These are phyloP conservation scores for Holothuria glaberrima DNA, from an alignment of 35 echinoderm and acorn worm genomes.

Conservation along the genomic window DNA sequence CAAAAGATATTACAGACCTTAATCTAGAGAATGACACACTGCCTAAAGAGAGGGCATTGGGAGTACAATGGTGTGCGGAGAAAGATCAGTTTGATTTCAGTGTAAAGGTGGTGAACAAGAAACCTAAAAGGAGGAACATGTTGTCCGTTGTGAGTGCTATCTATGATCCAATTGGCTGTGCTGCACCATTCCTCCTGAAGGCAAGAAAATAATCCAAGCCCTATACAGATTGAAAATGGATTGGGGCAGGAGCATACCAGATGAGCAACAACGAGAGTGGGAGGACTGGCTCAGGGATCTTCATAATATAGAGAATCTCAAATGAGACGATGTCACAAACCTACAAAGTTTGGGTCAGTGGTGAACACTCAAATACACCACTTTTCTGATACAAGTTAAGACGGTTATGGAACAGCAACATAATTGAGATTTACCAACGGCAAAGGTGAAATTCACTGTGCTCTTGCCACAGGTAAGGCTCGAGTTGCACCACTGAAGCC, in stretches of 20 bases:
- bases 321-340: conserved; percentile 55
- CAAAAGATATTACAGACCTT: conserved; percentile 53
- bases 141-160: conserved; percentile 61
- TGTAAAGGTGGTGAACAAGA: conserved; percentile 19
- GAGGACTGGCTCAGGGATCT: conserved; percentile 63
- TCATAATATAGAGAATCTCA: conserved; percentile 48
- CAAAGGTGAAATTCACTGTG: conserved; percentile 55
- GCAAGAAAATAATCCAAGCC: conserved; percentile 74
- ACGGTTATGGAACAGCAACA: conserved; percentile 50
- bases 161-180: conserved; percentile 71
- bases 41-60: conserved; percentile 73
- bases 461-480: conserved; percentile 57
- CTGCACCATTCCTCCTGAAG: too few species aligned
- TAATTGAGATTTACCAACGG: conserved; percentile 52
- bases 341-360: conserved; percentile 56
- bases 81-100: conserved; percentile 53
- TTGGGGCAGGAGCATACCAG: conserved; percentile 65
- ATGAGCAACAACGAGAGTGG: conserved; percentile 44
- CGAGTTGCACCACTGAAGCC: conserved; percentile 72
- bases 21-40: conserved; percentile 50
- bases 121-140: conserved; percentile 69
- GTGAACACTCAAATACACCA: conserved; percentile 52
- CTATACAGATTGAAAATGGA: neutral
- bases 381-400: conserved; percentile 54
- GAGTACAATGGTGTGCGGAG: conserved; percentile 65